phyloP scores from a whole-genome alignment of 37 sponge, comb jelly and placozoan genomes.

The Haliclona indistincta region DNA sequence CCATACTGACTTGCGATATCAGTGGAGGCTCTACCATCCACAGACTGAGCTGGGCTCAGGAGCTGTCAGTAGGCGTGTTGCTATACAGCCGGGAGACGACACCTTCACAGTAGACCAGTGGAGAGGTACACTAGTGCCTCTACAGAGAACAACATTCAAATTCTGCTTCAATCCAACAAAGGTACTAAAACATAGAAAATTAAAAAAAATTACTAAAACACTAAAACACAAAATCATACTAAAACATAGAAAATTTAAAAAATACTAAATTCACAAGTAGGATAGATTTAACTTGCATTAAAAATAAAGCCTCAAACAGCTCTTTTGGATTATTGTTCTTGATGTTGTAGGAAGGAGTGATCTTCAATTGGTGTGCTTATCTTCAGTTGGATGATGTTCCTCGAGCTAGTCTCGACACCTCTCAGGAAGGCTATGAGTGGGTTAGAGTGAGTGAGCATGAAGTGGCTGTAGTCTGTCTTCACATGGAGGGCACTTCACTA shows the following conservation, averaged over 20 bases:
- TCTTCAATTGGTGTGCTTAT: conserved; percentile 9
- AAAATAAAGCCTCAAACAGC: not conserved
- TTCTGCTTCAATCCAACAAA: conserved; percentile 16
- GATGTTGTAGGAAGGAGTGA: conserved; percentile 37
- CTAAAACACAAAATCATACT: too few relatives aligned
- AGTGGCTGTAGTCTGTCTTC: conserved; percentile 20
- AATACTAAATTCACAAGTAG: too few relatives aligned
- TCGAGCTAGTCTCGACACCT: conserved; percentile 12
- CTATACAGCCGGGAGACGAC: conserved; percentile 10
- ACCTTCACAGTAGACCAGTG: conserved; percentile 33
- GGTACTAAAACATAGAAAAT: too few relatives aligned
- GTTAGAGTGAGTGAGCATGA: conserved; percentile 1
- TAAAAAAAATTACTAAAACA: too few relatives aligned
- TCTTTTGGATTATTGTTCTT: not conserved
- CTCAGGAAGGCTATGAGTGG: conserved; percentile 6
- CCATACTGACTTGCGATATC: conserved; percentile 30
- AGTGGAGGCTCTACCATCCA: conserved; percentile 66
- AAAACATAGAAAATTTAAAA: too few relatives aligned
- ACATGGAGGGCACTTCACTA: conserved; percentile 29
- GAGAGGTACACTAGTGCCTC: conserved; percentile 25
- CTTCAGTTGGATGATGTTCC: conserved; percentile 35
- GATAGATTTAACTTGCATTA: too few relatives aligned
- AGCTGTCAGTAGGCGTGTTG: not conserved
- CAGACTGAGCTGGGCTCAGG: conserved; percentile 8
- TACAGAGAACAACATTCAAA: conserved; percentile 16